Evolutionary conservation across 2,797 vertebrate genomes (phyloP).

Genomic region (Sciurus carolinensis): DNA sequence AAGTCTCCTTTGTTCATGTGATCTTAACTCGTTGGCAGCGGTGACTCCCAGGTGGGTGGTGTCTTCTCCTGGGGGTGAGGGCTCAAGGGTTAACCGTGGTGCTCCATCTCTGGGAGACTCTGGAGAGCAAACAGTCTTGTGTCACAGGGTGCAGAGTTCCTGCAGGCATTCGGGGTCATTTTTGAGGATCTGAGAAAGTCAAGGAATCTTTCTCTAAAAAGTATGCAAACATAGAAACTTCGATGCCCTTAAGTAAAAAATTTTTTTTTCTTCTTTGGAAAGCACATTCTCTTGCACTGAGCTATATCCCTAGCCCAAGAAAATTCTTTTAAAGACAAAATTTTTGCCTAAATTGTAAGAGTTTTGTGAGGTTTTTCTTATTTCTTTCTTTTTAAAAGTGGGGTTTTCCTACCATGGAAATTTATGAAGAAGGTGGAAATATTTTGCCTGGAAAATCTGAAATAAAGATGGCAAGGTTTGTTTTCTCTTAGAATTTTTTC

Average conservation of each 20-base stretch:
- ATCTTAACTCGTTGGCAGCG: background rate
- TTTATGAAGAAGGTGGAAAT: background rate
- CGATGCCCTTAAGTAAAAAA: background rate
- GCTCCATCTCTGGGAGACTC: background rate
- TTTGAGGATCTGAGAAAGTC: background rate
- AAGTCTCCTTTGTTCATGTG: background rate
- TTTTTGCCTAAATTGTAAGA: background rate
- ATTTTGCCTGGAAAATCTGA: conserved; percentile 13
- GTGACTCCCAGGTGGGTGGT: too few species aligned
- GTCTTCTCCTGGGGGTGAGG: background rate
- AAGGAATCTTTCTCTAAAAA: background rate
- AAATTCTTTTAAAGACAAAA: conserved; percentile 39
- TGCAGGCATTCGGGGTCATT: background rate
- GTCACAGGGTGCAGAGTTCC: background rate
- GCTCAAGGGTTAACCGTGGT: background rate
- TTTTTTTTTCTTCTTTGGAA: too few species aligned
- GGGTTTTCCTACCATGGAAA: background rate
- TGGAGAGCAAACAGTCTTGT: background rate
- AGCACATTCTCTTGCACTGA: background rate
- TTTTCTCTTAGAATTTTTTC: background rate
- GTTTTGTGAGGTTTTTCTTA: background rate
- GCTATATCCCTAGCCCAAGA: background rate
- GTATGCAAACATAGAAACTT: background rate
- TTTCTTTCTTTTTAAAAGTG: too few species aligned
- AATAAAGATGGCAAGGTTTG: background rate